Base-by-base conservation (phyloP, 2,113 vertebrate species). In the Antigone vipio region DNA sequence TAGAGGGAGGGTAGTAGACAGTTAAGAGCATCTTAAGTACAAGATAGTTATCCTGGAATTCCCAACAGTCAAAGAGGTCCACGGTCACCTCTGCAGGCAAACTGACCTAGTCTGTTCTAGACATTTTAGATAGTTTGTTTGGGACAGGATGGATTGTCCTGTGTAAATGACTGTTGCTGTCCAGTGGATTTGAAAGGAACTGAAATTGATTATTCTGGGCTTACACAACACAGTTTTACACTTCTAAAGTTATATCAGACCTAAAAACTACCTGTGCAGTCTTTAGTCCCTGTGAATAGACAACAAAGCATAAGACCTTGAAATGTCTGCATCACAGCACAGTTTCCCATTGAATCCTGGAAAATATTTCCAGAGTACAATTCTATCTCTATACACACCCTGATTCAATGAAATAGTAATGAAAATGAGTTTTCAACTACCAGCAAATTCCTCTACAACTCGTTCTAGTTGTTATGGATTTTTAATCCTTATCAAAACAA, bases 31-130 rank as follows among this genome's bases (percentile, higher is more conserved):
- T 76, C 3, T 68, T 52, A 71, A 92, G 58, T 62, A 40, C 4
- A 44, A n/a, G 8, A 12, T 15, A 7, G 6, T 35, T 77, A 7
- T 49, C 19, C 24, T 55, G 35, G 11, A 85, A 58, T 58, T 74
- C 3, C 6, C 4, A 49, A 18, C 13, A 52, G 15, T 32, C 45
- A 35, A 6, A 75, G 8, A 78, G 6, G 44, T 44, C 9, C 3
- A 2, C 1, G 1, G 11, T 30, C 2, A 30, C 11, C 49, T 73
- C 18, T 1, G 1, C 18, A 66, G 45, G 11, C 45, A 83, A 68
- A 49, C 2, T 71, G 19, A 13, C 9, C 12, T 68, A 35, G 5
- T 19, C 5, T 44, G 1, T 58, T 81, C 68, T 30, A 73, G 20
- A 26, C 50, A 83, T 72, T 84, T 87, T 38, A n/a, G 27, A 9